phyloP scores from a whole-genome alignment of 2,797 vertebrate genomes.

The Propithecus perrieri region DNA sequence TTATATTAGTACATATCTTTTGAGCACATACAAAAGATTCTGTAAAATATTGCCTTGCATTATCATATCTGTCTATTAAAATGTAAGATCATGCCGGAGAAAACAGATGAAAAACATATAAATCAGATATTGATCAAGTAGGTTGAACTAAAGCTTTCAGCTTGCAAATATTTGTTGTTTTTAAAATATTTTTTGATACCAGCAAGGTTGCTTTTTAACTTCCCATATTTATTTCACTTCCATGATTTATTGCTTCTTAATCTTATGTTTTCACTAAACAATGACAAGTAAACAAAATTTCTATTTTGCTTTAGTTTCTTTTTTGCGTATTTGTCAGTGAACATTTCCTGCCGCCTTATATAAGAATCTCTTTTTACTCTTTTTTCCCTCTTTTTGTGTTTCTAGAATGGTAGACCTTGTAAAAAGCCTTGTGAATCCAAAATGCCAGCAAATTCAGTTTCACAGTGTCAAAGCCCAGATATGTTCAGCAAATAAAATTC shows the following conservation, averaged over 20 bases:
- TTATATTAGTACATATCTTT: slow-evolving; percentile 52
- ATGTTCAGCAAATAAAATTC: slow-evolving; percentile 66
- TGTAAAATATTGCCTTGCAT: slow-evolving; percentile 33
- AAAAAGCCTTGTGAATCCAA: not conserved
- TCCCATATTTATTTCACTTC: slow-evolving; percentile 69
- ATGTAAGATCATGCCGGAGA: not conserved
- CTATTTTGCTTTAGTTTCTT: slow-evolving; percentile 67
- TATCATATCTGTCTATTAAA: not conserved
- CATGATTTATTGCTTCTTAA: slow-evolving; percentile 80
- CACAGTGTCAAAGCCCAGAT: slow-evolving; percentile 71
- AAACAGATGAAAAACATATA: slow-evolving; percentile 2
- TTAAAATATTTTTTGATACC: slow-evolving; percentile 5
- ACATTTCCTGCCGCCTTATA: slow-evolving; percentile 71
- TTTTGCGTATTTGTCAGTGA: slow-evolving; percentile 75
- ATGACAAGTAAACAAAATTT: slow-evolving; percentile 39
- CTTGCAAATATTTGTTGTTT: slow-evolving; percentile 58
- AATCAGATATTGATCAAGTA: slow-evolving; percentile 3
- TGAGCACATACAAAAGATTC: not conserved
- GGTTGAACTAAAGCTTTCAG: slow-evolving; percentile 16
- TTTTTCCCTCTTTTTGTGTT: slow-evolving; percentile 39
- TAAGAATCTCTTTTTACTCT: slow-evolving; percentile 39
- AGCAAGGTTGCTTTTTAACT: slow-evolving; percentile 70
- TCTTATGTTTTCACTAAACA: slow-evolving; percentile 69
- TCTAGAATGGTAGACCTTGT: slow-evolving; percentile 23
- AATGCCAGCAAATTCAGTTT: slow-evolving; percentile 63